A percentile compares a stretch with the other conserved stretches of the same genome.
These are phyloP conservation scores for Thelaira solivaga DNA, from an alignment of 2,888 invertebrate species.

Conservation along the genomic window DNA sequence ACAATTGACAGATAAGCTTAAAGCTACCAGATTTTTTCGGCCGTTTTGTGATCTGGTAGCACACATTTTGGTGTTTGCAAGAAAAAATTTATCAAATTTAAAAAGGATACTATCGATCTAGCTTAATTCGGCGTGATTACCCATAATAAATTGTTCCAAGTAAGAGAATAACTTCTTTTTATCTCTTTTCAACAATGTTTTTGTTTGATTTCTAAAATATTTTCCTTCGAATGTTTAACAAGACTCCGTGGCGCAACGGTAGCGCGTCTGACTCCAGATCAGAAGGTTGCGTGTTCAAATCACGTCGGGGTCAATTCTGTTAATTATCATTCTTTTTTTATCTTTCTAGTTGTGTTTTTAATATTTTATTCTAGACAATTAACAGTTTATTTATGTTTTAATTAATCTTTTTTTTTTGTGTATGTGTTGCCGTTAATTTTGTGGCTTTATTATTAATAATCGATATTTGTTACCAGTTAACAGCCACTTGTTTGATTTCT, in stretches of 20 bases:
- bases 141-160: no score
- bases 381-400: background rate
- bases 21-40: no score
- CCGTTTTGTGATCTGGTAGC: no score
- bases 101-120: no score
- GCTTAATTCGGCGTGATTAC: no score
- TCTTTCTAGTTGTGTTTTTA: background rate
- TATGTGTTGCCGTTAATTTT: background rate
- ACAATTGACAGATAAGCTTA: no score
- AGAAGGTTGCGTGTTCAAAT: constrained; percentile 73
- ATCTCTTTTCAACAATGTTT: background rate
- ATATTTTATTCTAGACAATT: background rate
- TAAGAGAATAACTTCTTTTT: no score
- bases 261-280: constrained; percentile 71
- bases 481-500: background rate
- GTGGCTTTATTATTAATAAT: background rate
- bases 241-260: constrained; percentile 72
- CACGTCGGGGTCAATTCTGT: constrained; percentile 68
- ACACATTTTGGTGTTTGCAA: no score
- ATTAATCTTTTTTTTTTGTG: background rate
- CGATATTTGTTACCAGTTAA: background rate
- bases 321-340: background rate
- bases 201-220: background rate
- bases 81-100: no score
- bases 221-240: no score